These are phyloP conservation scores for Neodon shergylaensis DNA, from an alignment of 2,113 vertebrate genomes.

Conservation along the genomic window DNA sequence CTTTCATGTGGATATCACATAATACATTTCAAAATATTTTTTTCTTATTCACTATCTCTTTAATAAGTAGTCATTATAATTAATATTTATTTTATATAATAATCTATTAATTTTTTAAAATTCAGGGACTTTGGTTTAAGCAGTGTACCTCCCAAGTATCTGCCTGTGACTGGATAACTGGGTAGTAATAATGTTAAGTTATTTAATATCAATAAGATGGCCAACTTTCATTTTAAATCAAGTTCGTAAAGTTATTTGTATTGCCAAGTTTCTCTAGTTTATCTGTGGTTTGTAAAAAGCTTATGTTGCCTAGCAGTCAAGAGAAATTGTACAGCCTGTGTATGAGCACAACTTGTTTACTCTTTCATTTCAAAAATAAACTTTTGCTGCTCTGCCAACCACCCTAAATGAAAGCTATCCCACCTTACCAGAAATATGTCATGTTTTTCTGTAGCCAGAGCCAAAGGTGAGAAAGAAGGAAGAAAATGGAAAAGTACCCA, in stretches of 20 bases:
- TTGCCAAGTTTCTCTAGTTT: background rate
- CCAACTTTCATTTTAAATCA: background rate
- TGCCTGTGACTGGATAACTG: background rate
- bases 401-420: background rate
- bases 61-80: background rate
- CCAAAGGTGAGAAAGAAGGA: background rate
- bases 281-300: background rate
- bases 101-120: background rate
- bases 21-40: background rate
- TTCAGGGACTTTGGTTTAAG: background rate
- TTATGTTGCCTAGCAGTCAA: background rate
- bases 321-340: background rate
- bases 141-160: background rate
- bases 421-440: background rate
- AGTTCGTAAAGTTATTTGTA: too few relatives aligned
- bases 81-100: background rate
- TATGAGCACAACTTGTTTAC: background rate
- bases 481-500: background rate
- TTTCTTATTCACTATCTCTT: background rate
- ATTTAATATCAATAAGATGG: background rate
- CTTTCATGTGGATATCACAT: background rate
- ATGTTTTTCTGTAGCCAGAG: background rate
- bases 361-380: background rate
- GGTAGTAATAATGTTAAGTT: background rate
- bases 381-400: background rate